Evolutionary conservation across 2,888 invertebrate genomes (phyloP).

Genomic region (Microctonus brassicae): DNA sequence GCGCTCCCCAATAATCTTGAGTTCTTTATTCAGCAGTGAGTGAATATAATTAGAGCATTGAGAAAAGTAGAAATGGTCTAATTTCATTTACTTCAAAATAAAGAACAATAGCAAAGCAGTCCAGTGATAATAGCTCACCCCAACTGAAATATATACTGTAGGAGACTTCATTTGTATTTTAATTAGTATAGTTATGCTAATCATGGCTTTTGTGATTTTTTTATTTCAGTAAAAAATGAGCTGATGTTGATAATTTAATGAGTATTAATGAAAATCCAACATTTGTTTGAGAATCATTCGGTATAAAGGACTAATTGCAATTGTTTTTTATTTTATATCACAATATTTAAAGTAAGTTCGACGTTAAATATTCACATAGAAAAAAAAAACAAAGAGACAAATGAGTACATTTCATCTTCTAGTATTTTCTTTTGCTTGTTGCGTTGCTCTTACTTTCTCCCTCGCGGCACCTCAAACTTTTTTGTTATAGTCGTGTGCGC

Average conservation of each 20-base stretch:
- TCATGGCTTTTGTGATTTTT: slow-evolving; percentile 52
- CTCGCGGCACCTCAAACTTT: slow-evolving; percentile 34
- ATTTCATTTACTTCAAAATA: neutral
- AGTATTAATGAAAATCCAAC: slow-evolving; percentile 18
- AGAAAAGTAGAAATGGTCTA: slow-evolving; percentile 42
- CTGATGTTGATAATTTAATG: slow-evolving; percentile 16
- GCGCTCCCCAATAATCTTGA: neutral
- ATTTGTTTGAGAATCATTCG: neutral
- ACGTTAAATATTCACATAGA: slow-evolving; percentile 10
- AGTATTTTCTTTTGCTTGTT: slow-evolving; percentile 46
- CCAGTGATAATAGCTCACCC: slow-evolving; percentile 67
- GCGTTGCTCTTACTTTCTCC: slow-evolving; percentile 51
- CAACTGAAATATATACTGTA: slow-evolving; percentile 72
- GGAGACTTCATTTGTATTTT: slow-evolving; percentile 81
- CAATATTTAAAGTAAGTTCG: neutral
- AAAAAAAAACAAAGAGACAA: neutral
- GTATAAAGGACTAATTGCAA: neutral
- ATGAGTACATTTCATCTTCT: slow-evolving; percentile 30
- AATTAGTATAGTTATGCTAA: slow-evolving; percentile 79
- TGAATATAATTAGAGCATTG: slow-evolving; percentile 49
- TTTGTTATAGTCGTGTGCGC: slow-evolving; percentile 44
- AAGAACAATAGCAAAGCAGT: slow-evolving; percentile 29
- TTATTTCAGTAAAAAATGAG: neutral
- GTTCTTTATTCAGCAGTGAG: slow-evolving; percentile 44
- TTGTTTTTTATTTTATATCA: slow-evolving; percentile 11